Percentiles rank a stretch among this genome's conserved stretches.
These are phyloP conservation scores for Calidris pygmaea DNA, from an alignment of 2,113 vertebrate species.

Conservation along the genomic window DNA sequence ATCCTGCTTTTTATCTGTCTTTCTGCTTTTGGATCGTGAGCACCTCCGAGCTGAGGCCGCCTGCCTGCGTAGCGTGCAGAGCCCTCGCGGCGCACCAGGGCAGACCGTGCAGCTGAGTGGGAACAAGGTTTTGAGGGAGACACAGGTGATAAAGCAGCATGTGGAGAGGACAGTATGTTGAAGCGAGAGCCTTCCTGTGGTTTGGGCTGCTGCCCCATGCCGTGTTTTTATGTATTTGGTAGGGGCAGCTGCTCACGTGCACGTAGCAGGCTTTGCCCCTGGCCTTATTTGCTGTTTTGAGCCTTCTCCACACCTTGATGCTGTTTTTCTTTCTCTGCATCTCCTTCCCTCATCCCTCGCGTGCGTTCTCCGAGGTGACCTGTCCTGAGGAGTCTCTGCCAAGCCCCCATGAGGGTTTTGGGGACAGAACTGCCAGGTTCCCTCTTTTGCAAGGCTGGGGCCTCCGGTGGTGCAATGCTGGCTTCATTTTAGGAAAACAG, in stretches of 20 bases:
- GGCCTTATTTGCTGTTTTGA: background rate
- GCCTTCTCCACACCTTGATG: background rate
- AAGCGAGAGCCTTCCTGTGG: background rate
- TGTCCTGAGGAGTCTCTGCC: background rate
- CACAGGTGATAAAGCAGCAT: fast-evolving
- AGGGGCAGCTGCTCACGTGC: background rate
- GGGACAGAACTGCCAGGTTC: background rate
- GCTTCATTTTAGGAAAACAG: background rate
- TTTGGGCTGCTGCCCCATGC: background rate
- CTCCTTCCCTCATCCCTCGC: background rate
- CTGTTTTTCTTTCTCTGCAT: background rate
- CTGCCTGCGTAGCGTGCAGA: fast-evolving
- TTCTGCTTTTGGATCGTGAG: background rate
- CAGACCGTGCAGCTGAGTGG: background rate
- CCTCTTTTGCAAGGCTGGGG: background rate
- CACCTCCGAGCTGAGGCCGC: background rate
- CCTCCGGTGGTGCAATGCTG: background rate
- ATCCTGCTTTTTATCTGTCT: background rate
- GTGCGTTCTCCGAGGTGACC: background rate
- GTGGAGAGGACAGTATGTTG: background rate
- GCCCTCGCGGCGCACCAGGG: fast-evolving
- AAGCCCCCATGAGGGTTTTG: background rate
- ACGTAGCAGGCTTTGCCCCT: background rate
- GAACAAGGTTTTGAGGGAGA: background rate
- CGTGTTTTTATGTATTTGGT: background rate